phyloP scores from a whole-genome alignment of 2,888 invertebrate genomes.

The Cerastis rubricosa region DNA sequence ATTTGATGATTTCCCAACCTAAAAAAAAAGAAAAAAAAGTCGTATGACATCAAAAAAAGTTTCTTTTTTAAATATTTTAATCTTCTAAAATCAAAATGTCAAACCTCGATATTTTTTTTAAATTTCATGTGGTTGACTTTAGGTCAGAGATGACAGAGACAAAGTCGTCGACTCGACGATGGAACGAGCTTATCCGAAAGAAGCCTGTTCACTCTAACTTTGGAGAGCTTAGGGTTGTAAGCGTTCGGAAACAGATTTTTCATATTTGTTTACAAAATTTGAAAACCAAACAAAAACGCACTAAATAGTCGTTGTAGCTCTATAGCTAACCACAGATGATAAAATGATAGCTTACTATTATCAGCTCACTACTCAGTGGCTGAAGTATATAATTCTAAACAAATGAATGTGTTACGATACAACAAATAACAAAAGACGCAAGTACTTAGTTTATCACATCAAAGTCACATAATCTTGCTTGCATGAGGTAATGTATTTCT shows the following conservation, averaged over 20 bases:
- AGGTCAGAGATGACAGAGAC: too few species aligned
- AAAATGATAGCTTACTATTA: constrained; percentile 30
- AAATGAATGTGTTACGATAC: constrained; percentile 37
- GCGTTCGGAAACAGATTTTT: too few species aligned
- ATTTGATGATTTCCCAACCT: too few species aligned
- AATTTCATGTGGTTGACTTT: too few species aligned
- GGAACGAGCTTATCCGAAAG: too few species aligned
- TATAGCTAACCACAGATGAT: constrained; percentile 22
- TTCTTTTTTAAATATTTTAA: not conserved
- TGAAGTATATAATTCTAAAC: constrained; percentile 42
- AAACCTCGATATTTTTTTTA: constrained; percentile 7
- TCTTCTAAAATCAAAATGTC: not conserved
- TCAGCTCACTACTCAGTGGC: constrained; percentile 37
- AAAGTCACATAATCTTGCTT: constrained; percentile 39
- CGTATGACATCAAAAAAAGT: not conserved
- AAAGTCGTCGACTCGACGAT: too few species aligned
- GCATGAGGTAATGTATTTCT: constrained; percentile 20
- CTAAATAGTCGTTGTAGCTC: constrained; percentile 7
- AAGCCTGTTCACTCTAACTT: too few species aligned
- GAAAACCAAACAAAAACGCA: constrained; percentile 4
- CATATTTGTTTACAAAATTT: constrained; percentile 19
- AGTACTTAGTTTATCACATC: constrained; percentile 31
- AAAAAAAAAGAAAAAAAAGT: too few species aligned
- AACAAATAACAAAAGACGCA: constrained; percentile 46
- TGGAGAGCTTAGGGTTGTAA: too few species aligned